Conservation (phyloP, 2,797 vertebrate genomes). For the Sebastes diploproa region DNA sequence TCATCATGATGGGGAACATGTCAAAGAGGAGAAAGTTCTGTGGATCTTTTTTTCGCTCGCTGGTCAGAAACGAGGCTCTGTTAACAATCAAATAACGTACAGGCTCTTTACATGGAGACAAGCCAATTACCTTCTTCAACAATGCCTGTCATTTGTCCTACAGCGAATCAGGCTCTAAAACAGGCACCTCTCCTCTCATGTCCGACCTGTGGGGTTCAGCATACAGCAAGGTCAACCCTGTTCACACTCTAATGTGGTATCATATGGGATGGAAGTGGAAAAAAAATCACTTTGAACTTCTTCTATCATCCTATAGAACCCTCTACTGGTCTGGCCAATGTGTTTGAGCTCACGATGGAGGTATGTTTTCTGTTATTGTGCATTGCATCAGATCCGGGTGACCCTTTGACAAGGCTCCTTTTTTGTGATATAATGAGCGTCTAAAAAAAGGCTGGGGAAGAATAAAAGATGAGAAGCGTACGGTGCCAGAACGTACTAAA, state of each 20-base stretch:
- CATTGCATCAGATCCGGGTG: constrained; percentile 78
- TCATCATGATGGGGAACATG: constrained; percentile 49
- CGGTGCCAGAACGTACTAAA: constrained; percentile 65
- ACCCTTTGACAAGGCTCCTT: constrained; percentile 75
- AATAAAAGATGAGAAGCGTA: constrained; percentile 73
- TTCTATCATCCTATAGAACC: constrained; percentile 67
- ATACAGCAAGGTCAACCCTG: constrained; percentile 59
- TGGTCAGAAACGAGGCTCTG: constrained; percentile 50
- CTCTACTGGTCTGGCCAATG: constrained; percentile 70
- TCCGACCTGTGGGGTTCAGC: constrained; percentile 64
- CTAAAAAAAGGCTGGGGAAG: constrained; percentile 44
- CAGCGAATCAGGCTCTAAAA: constrained; percentile 68
- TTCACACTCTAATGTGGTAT: constrained; percentile 74
- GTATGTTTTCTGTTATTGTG: constrained; percentile 83
- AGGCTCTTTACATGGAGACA: constrained; percentile 63
- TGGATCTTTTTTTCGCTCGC: constrained; percentile 24
- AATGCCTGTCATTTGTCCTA: constrained; percentile 73
- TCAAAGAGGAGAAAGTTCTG: constrained; percentile 26
- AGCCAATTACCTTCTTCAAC: constrained; percentile 69
- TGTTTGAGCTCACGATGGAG: constrained; percentile 69
- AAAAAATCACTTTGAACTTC: constrained; percentile 69
- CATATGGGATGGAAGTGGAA: constrained; percentile 23
- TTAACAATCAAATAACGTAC: constrained; percentile 60
- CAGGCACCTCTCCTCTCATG: constrained; percentile 65
- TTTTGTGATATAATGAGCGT: constrained; percentile 77